Conservation (phyloP, 2,888 invertebrate species). For the Yponomeuta plumbellus region DNA sequence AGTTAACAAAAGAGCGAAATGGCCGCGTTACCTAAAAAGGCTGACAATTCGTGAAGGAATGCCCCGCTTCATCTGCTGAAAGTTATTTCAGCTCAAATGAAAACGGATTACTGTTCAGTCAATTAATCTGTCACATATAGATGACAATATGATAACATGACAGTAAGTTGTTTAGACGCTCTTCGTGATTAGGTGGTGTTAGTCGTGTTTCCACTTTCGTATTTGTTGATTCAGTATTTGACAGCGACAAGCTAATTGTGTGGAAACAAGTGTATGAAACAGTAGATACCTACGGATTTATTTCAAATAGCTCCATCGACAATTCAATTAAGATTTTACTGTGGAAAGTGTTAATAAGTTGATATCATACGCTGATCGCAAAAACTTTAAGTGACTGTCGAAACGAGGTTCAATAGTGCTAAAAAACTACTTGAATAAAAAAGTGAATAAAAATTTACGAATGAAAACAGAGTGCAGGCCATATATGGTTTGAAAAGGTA, state of each 20-base stretch:
- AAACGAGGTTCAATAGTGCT: not conserved
- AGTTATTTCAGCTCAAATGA: constrained; percentile 33
- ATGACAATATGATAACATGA: constrained; percentile 2
- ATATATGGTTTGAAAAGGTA: constrained; percentile 18
- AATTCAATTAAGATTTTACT: too few species aligned
- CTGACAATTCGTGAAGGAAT: constrained; percentile 35
- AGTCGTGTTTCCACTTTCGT: not conserved
- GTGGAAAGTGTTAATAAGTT: not conserved
- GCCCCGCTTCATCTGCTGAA: constrained; percentile 39
- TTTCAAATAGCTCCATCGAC: too few species aligned
- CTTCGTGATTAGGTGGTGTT: not conserved
- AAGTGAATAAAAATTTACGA: not conserved
- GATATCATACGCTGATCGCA: not conserved
- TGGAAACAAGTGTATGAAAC: not conserved
- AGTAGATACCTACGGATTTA: not conserved
- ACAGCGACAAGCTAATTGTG: not conserved
- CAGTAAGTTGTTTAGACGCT: not conserved
- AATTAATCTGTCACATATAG: constrained; percentile 7
- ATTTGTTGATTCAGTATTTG: not conserved
- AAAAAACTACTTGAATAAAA: not conserved
- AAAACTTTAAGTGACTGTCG: not conserved
- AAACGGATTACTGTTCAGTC: not conserved
- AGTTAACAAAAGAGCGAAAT: not conserved
- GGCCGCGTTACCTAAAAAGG: constrained; percentile 8
- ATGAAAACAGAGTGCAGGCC: not conserved